Evolutionary conservation across 2,797 vertebrate genomes (phyloP), one percentile per base, ranked within the genome.

Genomic region (Lagodon rhomboides): DNA sequence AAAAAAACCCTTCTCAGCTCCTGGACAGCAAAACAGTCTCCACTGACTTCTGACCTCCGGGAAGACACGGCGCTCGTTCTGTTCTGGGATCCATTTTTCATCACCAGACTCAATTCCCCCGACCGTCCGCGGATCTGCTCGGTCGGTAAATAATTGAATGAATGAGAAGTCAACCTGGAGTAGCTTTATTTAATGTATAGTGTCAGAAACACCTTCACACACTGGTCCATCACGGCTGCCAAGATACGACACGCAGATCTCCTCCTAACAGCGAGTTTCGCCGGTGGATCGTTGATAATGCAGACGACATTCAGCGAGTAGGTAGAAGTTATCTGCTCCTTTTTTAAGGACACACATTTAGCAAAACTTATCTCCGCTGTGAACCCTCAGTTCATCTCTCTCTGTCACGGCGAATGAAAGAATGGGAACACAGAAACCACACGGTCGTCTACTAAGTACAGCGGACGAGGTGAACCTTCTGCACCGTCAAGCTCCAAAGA

Each of bases 301-400:
- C 38, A 53, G 23, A 17, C 54, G 59, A 34, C 49, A 34, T 61
- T 54, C 54, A 50, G 16, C 41, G 54, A 23, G 50, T 41, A n/a
- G 55, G 27, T 55, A 22, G 27, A 54, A 44, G n/a, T 51, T 61
- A 72, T 72, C 18, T 25, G n/a, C 47, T 43, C 46, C 47, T 72
- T 30, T 72, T 27, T 53, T 53, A 49, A 62, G 51, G 18, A 47
- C 50, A 47, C 15, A 30, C 71, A 65, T 73, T 64, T 47, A 49
- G 27, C 43, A 56, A 56, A 38, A 73, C 38, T 56, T 25, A 64
- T 34, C 51, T 64, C 27, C 41, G 5, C 13, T 12, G 27, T 13
- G 34, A 47, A 64, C 50, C 38, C 18, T 55, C 25, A 18, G 20
- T 25, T 34, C 20, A 16, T 25, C 8, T 56, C 51, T 38, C 41